Evolutionary conservation across 2,113 vertebrate genomes (phyloP), one percentile per base, ranked within the genome.

Genomic region (Anarhynchus alexandrinus): DNA sequence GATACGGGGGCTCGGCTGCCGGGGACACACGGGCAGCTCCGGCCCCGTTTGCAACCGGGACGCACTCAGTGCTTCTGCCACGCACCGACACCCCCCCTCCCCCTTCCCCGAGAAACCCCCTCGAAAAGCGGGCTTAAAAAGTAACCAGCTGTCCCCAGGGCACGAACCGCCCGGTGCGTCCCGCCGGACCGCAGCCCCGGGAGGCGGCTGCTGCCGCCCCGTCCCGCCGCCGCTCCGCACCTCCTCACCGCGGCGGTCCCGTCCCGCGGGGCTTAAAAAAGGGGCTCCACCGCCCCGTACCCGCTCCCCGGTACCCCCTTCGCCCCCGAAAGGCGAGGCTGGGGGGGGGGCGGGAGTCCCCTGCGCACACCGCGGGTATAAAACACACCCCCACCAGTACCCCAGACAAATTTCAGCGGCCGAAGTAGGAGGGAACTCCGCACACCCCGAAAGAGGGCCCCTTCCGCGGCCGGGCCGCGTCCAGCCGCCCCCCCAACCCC

Each of bases 351-450:
- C 19, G 9, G 13, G 43, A 4, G 7, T 6, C 10, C 38, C 3
- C 25, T 9, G 23, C 3, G 42, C 15, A 11, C 21, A 2, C 25
- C 5, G 14, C 15, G 13, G 8, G 6, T 2, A 6, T 1, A 9
- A 40, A 57, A 16, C 82, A 17, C 81, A 36, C 1, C 73, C 76
- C 67, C 66, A 8, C 38, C 62, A 2, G 47, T 4, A 15, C 27
- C 40, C 40, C 40, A 40, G 40, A 40, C 12, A 36, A 45, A 32
- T 29, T 19, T 13, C 45, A 59, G 67, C 14, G 18, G 18, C 2
- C 26, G 42, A 85, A 54, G 11, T 4, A 30, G 11, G 12, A 23
- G 15, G 6, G 8, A 10, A 12, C 7, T 26, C n/a, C 49, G 2
- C 34, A 25, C 26, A 34, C 3, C 4, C 45, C 38, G 21, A 51